phyloP scores from a whole-genome alignment of 2,888 invertebrate genomes.

The Acanthosoma haemorrhoidale region DNA sequence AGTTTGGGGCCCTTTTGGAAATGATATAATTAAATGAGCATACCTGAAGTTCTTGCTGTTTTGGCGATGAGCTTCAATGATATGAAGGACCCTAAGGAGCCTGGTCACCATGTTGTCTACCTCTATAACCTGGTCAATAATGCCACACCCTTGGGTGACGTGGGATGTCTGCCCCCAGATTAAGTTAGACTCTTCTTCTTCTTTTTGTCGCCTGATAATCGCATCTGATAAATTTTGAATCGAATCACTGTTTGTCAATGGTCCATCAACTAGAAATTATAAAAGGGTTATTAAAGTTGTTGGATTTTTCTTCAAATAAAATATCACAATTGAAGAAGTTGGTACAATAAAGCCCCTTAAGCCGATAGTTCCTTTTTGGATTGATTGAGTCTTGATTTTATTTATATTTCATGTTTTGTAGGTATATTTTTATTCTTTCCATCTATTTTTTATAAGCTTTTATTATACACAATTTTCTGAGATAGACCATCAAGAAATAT shows the following conservation, averaged over 20 bases:
- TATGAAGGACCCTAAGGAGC: conserved; percentile 56
- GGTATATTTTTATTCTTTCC: no score
- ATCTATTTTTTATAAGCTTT: no score
- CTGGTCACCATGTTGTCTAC: conserved; percentile 70
- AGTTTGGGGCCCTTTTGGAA: no score
- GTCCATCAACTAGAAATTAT: conserved; percentile 18
- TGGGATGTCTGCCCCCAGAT: conserved; percentile 45
- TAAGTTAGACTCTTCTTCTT: conserved; percentile 45
- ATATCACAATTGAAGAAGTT: not conserved
- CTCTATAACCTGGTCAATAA: conserved; percentile 68
- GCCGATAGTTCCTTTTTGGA: not conserved
- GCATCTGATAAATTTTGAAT: conserved; percentile 73
- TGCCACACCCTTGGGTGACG: conserved; percentile 54
- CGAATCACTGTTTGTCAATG: conserved; percentile 55
- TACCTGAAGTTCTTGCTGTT: conserved; percentile 14
- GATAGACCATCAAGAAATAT: no score
- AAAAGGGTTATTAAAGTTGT: not conserved
- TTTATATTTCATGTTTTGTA: no score
- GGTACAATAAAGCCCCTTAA: not conserved
- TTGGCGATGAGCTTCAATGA: conserved; percentile 33
- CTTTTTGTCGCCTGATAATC: conserved; percentile 65
- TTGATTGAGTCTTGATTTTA: no score
- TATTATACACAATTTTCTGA: no score
- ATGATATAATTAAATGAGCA: not conserved
- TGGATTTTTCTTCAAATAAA: not conserved